A percentile compares a stretch with the other conserved stretches of the same genome.
Conservation (phyloP, 2,888 invertebrate genomes). For the Pocota personata region DNA sequence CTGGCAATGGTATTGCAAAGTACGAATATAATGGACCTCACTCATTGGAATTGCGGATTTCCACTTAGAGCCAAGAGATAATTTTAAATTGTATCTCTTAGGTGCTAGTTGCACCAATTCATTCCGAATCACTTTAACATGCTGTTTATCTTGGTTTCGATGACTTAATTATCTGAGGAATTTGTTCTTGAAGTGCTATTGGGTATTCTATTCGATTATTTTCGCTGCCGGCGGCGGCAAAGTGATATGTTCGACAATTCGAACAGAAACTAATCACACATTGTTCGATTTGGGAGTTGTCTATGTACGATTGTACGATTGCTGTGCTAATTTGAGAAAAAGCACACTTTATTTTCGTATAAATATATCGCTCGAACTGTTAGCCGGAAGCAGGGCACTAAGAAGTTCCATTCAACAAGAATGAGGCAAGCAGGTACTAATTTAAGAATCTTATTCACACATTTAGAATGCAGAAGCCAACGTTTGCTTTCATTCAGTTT, state of each 20-base stretch:
- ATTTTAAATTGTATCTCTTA: slow-evolving; percentile 35
- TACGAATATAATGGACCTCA: slow-evolving; percentile 21
- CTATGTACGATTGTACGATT: not conserved
- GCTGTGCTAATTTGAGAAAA: slow-evolving; percentile 41
- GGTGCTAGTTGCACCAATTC: slow-evolving; percentile 12
- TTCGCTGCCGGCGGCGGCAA: not conserved
- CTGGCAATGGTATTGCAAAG: slow-evolving; percentile 16
- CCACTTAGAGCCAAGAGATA: slow-evolving; percentile 33
- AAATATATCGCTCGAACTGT: slow-evolving; percentile 3
- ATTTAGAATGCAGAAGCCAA: slow-evolving; percentile 49
- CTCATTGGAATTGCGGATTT: slow-evolving; percentile 31
- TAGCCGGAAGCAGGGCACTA: slow-evolving; percentile 31
- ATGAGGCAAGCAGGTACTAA: slow-evolving; percentile 54
- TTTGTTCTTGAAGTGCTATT: slow-evolving; percentile 27
- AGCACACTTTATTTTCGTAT: not conserved
- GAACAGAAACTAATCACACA: not conserved
- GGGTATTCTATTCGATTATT: not conserved
- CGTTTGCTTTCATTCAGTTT: slow-evolving; percentile 8
- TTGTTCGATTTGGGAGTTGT: slow-evolving; percentile 22
- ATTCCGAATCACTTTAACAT: slow-evolving; percentile 40
- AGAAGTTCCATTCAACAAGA: slow-evolving; percentile 29
- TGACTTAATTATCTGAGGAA: slow-evolving; percentile 36
- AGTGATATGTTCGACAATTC: not conserved
- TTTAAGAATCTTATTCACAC: slow-evolving; percentile 62
- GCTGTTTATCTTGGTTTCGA: slow-evolving; percentile 42